Base-by-base conservation (phyloP, 2,888 invertebrate species). In the Harpagoxenus sublaevis region DNA sequence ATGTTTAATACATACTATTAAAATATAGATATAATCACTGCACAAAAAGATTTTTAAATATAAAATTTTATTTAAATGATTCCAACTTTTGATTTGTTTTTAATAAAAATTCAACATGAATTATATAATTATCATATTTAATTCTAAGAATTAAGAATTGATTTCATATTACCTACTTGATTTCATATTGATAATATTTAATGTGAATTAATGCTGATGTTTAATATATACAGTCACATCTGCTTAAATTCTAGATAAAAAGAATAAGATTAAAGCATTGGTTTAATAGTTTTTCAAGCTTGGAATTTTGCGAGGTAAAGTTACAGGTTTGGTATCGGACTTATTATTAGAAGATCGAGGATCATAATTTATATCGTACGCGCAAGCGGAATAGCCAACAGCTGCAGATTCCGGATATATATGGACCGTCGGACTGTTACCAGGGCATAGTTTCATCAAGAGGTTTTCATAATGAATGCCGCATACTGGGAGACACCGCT, bases 391-490 rank as follows among this genome's bases (percentile, higher is more conserved):
- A 55, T 85, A 82, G 60, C 63, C 66, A 68, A 86, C 60, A 65
- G 74, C 77, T 88, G 84, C 83, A 85, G 85, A 86, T 87, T 84
- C 73, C 68, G 77, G 86, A 66, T 86, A 82, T 81, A 89, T 84
- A 89, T 84, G 88, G 84, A 84, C 89, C 62, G 35, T 66, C 74
- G 63, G 81, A 81, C 89, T 81, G 86, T 87, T 88, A 87, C 74
- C 53, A 78, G 79, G 60, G 60, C 66, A 79, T 84, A 71, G 89
- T 87, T 90, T 86, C 84, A 90, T 89, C 91, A 91, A 89, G 91
- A 90, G 90, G 88, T 91, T 92, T 93, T 91, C 91, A 92, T 93
- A 92, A 93, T 92, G 89, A 89, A 91, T 89, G 87, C 89, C 86
- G 85, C 88, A 85, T 82, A 86, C 88, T 89, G 91, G 91, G 91